Conservation (phyloP, 2,113 vertebrate genomes). For the Myotis davidii region DNA sequence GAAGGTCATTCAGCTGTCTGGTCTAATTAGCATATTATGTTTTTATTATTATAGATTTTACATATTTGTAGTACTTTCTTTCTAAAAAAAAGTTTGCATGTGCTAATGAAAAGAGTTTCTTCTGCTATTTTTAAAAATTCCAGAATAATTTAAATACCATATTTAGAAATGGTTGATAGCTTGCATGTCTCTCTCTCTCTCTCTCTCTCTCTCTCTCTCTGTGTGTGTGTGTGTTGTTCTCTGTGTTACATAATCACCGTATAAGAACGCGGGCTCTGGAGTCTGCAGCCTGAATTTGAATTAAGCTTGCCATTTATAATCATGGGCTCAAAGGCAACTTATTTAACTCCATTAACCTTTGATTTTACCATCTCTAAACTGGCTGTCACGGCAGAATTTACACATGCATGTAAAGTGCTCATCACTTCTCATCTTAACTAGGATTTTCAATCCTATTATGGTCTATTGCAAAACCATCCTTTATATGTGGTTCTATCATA, state of each 20-base stretch:
- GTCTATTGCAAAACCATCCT: background rate
- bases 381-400: background rate
- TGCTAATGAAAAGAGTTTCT: slow-evolving; percentile 30
- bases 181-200: background rate
- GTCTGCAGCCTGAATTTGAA: background rate
- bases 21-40: too few relatives aligned
- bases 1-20: too few relatives aligned
- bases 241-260: background rate
- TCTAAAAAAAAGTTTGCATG: slow-evolving; percentile 13
- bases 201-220: background rate
- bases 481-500: background rate
- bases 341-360: background rate
- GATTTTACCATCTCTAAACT: slow-evolving; percentile 1
- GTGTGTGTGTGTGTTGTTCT: background rate
- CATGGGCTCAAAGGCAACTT: background rate
- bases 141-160: slow-evolving; percentile 32
- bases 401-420: background rate
- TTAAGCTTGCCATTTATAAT: background rate
- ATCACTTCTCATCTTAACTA: background rate
- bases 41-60: background rate
- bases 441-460: background rate
- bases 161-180: background rate
- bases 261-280: background rate
- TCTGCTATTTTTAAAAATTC: slow-evolving; percentile 31
- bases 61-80: background rate